Conservation (phyloP, 2,797 vertebrate species). For the Trachurus trachurus region DNA sequence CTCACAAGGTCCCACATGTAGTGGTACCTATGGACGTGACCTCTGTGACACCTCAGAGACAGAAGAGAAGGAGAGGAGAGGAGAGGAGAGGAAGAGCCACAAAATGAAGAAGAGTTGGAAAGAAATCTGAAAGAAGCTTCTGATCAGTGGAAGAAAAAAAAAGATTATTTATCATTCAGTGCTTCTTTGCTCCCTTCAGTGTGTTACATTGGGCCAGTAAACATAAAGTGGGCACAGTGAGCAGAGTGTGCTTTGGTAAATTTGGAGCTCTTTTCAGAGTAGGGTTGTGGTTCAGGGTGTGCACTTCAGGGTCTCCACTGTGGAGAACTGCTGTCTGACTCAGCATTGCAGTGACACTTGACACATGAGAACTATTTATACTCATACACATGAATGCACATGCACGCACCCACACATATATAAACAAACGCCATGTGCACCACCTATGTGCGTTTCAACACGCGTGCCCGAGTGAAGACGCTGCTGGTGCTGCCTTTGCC, state of each 20-base stretch:
- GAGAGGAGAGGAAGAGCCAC: neutral
- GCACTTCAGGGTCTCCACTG: slow-evolving; percentile 1
- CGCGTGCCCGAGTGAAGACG: too few species aligned
- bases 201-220: slow-evolving; percentile 15
- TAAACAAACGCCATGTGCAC: neutral
- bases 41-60: neutral
- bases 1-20: neutral
- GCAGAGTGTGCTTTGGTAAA: slow-evolving; percentile 2
- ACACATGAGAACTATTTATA: slow-evolving; percentile 59
- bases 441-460: neutral
- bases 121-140: neutral
- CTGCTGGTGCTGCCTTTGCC: too few species aligned
- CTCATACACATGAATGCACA: slow-evolving; percentile 19
- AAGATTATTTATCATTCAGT: neutral
- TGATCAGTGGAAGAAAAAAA: neutral
- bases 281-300: slow-evolving; percentile 3
- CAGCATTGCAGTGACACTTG: slow-evolving; percentile 51
- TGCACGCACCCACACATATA: neutral
- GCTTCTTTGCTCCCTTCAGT: slow-evolving; percentile 1
- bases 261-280: slow-evolving; percentile 11
- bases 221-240: neutral
- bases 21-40: neutral
- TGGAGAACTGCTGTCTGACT: slow-evolving; percentile 36
- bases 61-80: neutral
- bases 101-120: neutral